A percentile compares a stretch with the other conserved stretches of the same genome.
These are phyloP conservation scores for Myotis daubentonii DNA, from an alignment of 2,797 vertebrate species.

Conservation along the genomic window DNA sequence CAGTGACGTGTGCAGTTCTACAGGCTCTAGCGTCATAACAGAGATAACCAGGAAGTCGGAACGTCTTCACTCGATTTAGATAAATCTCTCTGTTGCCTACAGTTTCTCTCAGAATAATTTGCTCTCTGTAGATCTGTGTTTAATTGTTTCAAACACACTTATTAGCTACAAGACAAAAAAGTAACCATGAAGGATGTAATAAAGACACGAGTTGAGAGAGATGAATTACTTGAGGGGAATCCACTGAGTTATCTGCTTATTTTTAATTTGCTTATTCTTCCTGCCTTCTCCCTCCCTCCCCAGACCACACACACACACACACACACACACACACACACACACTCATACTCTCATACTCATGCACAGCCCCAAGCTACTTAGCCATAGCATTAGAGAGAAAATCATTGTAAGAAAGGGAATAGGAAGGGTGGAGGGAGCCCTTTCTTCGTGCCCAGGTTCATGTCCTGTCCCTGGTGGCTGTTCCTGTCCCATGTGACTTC, in stretches of 20 bases:
- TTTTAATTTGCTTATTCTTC: neutral
- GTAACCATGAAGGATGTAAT: neutral
- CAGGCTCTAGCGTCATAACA: neutral
- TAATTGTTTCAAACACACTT: neutral
- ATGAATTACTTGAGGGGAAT: neutral
- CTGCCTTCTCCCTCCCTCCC: neutral
- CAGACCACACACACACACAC: accelerated
- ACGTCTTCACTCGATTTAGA: neutral
- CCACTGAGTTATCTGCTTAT: neutral
- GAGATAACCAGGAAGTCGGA: neutral
- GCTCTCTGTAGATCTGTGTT: neutral
- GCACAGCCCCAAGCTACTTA: neutral
- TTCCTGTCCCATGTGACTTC: neutral
- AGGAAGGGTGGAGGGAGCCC: accelerated
- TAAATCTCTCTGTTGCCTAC: neutral
- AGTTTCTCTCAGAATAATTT: conserved; percentile 6
- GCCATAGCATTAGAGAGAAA: neutral
- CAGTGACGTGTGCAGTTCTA: neutral
- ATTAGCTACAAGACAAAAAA: neutral
- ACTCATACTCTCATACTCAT: accelerated
- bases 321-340: accelerated
- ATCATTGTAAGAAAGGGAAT: accelerated
- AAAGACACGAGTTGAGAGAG: neutral
- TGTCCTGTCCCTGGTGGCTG: neutral
- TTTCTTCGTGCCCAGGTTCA: neutral